phyloP scores from a whole-genome alignment of 1,140 invertebrate genomes.

The Achroia grisella region DNA sequence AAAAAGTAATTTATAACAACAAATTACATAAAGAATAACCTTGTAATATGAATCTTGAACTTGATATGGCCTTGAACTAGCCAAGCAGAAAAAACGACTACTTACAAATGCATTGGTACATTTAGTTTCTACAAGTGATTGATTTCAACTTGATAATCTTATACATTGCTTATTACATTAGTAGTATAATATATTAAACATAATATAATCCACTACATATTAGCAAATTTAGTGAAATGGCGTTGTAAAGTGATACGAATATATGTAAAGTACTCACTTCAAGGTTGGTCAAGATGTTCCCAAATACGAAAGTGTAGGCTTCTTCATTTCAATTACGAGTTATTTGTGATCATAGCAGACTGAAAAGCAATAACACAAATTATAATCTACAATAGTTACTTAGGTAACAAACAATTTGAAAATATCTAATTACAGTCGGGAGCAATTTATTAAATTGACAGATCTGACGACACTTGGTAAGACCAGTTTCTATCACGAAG shows the following conservation, averaged over 20 bases:
- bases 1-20: slow-evolving; percentile 4
- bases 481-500: slow-evolving; percentile 54
- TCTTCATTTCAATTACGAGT: slow-evolving; percentile 53
- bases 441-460: slow-evolving; percentile 59
- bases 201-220: too few species aligned
- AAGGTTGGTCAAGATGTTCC: slow-evolving; percentile 70
- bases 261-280: slow-evolving; percentile 51
- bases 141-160: too few species aligned
- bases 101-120: background rate
- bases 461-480: slow-evolving; percentile 64
- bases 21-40: background rate
- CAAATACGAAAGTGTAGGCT: slow-evolving; percentile 41
- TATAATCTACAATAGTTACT: background rate
- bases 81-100: background rate
- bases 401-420: background rate
- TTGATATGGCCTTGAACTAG: slow-evolving; percentile 14
- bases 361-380: slow-evolving; percentile 30
- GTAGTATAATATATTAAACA: too few species aligned
- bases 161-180: too few species aligned
- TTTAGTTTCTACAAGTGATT: background rate
- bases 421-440: background rate
- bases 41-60: background rate
- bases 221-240: slow-evolving; percentile 8
- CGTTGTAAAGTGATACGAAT: slow-evolving; percentile 16
- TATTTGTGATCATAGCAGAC: slow-evolving; percentile 30